Evolutionary conservation across 2,113 vertebrate genomes (phyloP), one percentile per base, ranked within the genome.

Genomic region (Platycercus adscitus): DNA sequence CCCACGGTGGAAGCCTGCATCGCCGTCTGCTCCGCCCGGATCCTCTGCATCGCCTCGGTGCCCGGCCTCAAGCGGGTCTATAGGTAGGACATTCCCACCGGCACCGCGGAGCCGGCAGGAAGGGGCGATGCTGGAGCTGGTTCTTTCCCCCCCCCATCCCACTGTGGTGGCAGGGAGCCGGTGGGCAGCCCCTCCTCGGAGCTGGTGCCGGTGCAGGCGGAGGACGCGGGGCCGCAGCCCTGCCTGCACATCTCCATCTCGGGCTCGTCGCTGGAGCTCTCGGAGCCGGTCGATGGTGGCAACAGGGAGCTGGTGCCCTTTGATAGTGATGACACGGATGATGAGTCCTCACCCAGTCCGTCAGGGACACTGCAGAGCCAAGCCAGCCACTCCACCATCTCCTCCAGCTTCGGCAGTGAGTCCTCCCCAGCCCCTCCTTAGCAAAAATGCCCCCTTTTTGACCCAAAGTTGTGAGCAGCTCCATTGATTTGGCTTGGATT

Each of bases 1-100:
- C 99, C 99, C 29, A 99, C 99, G 1, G 99, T 99, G 83, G 99
- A 99, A 95, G 99, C 99, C 9, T 99, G 99, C 92, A 99, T 99
- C 20, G 99, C 99, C 0, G 99, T 99, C 92, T 99, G 99, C 97
- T 99, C 99, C 0, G 99, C 99, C 5, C 98, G 99, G 81, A 99
- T 99, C 98, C 99, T 99, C 95, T 99, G 99, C 96, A 99, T 99
- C 6, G 99, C 99, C 56, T 98, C 99, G 0, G 99, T 99, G 76
- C 99, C 99, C 0, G 99, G 99, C n/a, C 98, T 99, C 83, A 99
- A 99, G 96, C 98, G 97, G 76, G 94, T 93, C 35, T 95, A 53
- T 18, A 97, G 97, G 97, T 98, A 94, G 52, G 78, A 12, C 65
- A 3, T 1, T 3, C 71, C 8, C 69, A 56, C 53, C 3, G 3